Conservation (phyloP, 2,113 vertebrate genomes). For the Scophthalmus maximus region DNA sequence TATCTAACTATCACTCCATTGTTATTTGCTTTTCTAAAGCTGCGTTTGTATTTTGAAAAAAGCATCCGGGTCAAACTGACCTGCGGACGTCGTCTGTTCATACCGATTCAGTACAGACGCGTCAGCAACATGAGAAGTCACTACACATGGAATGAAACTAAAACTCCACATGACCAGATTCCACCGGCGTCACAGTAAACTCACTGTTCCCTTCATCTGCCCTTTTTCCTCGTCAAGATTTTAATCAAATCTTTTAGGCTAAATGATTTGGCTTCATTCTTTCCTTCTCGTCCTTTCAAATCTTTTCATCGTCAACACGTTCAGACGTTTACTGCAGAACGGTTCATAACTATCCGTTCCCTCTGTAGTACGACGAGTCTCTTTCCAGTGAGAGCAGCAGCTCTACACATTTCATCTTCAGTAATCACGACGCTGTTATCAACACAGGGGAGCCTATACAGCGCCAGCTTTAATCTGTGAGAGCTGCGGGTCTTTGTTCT, state of each 20-base stretch:
- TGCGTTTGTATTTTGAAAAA: no score
- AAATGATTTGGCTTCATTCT: neutral
- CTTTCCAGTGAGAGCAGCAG: neutral
- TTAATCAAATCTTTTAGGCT: neutral
- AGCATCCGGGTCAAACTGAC: no score
- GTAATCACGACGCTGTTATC: neutral
- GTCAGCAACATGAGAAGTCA: no score
- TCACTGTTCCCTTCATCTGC: neutral
- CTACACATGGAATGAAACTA: no score
- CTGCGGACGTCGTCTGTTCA: no score
- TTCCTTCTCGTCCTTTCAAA: neutral
- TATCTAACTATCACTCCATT: no score
- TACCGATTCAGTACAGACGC: no score
- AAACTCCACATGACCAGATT: neutral
- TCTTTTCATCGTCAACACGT: neutral
- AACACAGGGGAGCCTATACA: neutral
- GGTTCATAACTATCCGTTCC: neutral
- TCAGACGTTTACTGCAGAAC: neutral
- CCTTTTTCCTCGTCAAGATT: neutral
- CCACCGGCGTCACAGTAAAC: no score
- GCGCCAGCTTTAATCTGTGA: constrained; percentile 16
- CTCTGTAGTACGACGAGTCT: neutral
- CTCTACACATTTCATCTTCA: neutral
- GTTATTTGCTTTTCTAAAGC: no score
- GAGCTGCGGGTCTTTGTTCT: neutral